Evolutionary conservation across 2,888 invertebrate genomes (phyloP), one percentile per base, ranked within the genome.

Genomic region (Lordiphosa fenestrarum): DNA sequence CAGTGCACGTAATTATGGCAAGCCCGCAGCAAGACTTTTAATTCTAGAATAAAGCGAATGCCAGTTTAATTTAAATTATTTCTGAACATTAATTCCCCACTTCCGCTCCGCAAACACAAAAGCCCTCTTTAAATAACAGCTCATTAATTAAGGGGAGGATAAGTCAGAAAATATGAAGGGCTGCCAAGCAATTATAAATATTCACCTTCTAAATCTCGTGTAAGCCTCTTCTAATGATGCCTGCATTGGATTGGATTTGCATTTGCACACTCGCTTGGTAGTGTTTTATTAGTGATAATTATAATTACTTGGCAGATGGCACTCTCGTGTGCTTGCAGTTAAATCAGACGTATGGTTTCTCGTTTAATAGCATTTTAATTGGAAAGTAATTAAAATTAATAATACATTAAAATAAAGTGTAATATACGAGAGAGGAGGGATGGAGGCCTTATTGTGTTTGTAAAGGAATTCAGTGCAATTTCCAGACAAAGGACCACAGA

Each of bases 381-480:
- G 80, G 73, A 72, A 60, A 63, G 75, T 78, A 78, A 80, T 84
- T 80, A 80, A 80, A 84, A 78, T 74, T 68, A 64, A 70, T 71
- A 78, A 72, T 64, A 55, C 65, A 64, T 68, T 46, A 53, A 63
- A 58, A 53, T 40, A 47, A 55, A 62, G 63, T 60, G 65, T 50
- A 56, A 70, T 67, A 54, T 57, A 57, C 41, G 50, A n/a, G 36
- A 25, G 6, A 36, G 19, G 53, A 23, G 6, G 23, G 9, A 30
- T 9, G 30, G 9, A 25, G 6, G 6, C 3, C 30, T 64, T 54
- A 62, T 68, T 73, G 62, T 73, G 48, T 36, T 6, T 7, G 54
- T 46, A 56, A 61, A 19, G 38, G 6, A 21, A 36, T n/a, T 12
- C 12, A 23, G 30, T 23, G 10, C n/a, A 37, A 12, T n/a, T 6